Evolutionary conservation across 2,113 vertebrate genomes (phyloP), one percentile per base, ranked within the genome.

Genomic region (Opisthocomus hoazin): DNA sequence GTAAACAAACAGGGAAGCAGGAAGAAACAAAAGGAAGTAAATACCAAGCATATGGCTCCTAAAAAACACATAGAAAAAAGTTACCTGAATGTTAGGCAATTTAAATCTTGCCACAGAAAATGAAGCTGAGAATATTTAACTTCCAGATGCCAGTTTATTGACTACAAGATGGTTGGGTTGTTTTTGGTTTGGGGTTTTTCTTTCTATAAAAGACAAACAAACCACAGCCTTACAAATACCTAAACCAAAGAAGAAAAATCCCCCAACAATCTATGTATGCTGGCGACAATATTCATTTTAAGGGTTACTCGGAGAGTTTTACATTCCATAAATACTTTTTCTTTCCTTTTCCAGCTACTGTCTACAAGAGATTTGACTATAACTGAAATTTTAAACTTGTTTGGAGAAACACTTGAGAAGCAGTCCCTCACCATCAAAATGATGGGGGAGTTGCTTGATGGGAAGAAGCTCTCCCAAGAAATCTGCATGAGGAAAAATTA

Each of bases 401-500:
- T 26, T 56, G 61, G 65, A 60, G 57, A 96, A 96, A 80, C 29
- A 56, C 48, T 80, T 41, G 34, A 80, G 65, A 71, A 85, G 74
- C 48, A 86, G 37, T 34, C 13, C 54, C 63, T 74, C 11, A 21
- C 87, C 78, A 85, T 58, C 58, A 71, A 86, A 93, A 65, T 58
- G 46, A 90, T 81, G 71, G 53, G 29, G 56, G 69, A 92, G 41
- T 27, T 74, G 79, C 91, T 85, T 70, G 65, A 80, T 94, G 76
- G 80, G 74, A 97, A 96, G 78, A 39, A 94, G 50, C 48, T 97
- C 91, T 97, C 97, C 90, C 84, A 91, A 95, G 81, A 90, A 84
- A 96, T 85, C 21, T 73, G 30, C 43, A 56, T 4, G 46, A 96
- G 83, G 84, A 93, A 91, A 96, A 93, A 95, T 89, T 66, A 94